Base-by-base conservation (phyloP, 2,113 vertebrate genomes). In the Nycticebus coucang region DNA sequence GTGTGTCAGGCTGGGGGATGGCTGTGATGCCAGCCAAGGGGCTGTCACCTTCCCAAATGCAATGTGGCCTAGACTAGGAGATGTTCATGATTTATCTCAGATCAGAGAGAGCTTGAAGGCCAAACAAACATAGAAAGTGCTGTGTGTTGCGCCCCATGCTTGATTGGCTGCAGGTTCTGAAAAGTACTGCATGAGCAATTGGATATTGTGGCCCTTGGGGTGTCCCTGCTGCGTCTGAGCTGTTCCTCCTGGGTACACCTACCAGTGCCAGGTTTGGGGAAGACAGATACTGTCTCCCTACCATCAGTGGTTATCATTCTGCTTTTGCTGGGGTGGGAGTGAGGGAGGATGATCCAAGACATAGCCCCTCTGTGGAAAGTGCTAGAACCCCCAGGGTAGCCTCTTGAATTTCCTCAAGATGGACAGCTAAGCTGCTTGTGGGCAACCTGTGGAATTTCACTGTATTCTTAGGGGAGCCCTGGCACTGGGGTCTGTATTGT, bases 181-280 rank as follows among this genome's bases (percentile, higher is more conserved):
- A 14, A 19, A 80, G 55, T 30, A 45, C 14, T 30, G 28, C 0
- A 1, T 0, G 57, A 17, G 59, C 0, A 1, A 0, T 72, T 30
- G 35, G 45, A 18, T 57, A 0, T 4, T 62, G 5, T 57, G 45
- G 28, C 37, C 33, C 62, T 41, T n/a, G 3, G 66, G 37, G 6
- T 74, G 64, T 62, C 62, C 57, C 4, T 10, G 8, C 5, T 15
- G 22, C 35, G 13, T 71, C 41, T 72, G 41, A 91, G 22, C 35
- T 24, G 1, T 59, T 55, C 8, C 21, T 82, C 57, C 71, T 30
- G 30, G 71, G 59, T 30, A 15, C 4, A 21, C 19, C 19, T 87
- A 59, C 60, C 2, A 0, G 8, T 1, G 1, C 53, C n/a, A 7
- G 45, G 22, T 22, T 22, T 6, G 18, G 37, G n/a, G 86, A 78